phyloP scores from a whole-genome alignment of 2,113 vertebrate species.

The Merops nubicus region DNA sequence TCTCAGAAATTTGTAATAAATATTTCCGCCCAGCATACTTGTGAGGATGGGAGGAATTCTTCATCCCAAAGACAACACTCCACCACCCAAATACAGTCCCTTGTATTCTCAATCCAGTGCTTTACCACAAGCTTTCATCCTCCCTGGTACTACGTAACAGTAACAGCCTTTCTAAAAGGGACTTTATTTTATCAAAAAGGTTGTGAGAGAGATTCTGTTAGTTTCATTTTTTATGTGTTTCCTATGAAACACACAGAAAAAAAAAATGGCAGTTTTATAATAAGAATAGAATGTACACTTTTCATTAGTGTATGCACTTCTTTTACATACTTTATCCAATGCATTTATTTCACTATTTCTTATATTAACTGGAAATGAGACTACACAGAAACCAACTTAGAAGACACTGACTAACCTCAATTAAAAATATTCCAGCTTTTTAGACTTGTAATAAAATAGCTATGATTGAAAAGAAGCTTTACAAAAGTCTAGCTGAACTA shows the following conservation, averaged over 20 bases:
- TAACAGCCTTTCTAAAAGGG: neutral
- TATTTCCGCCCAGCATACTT: neutral
- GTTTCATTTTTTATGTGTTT: neutral
- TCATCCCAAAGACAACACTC: neutral
- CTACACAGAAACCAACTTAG: neutral
- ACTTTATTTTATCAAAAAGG: neutral
- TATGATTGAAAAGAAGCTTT: neutral
- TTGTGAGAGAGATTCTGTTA: neutral
- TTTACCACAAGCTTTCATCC: neutral
- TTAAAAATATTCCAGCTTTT: neutral
- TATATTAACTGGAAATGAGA: neutral
- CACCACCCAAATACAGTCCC: neutral
- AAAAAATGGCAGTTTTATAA: neutral
- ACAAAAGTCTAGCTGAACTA: neutral
- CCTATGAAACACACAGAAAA: neutral
- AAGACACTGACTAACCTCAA: neutral
- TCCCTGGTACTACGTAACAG: neutral
- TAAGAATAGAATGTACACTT: neutral
- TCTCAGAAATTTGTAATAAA: neutral
- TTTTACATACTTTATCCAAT: neutral
- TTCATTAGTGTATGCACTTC: neutral
- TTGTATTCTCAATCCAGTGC: neutral
- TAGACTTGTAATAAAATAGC: neutral
- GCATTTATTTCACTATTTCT: neutral
- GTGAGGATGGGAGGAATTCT: neutral